Evolutionary conservation across 2,888 invertebrate genomes (phyloP).

Genomic region (Villa cingulata): DNA sequence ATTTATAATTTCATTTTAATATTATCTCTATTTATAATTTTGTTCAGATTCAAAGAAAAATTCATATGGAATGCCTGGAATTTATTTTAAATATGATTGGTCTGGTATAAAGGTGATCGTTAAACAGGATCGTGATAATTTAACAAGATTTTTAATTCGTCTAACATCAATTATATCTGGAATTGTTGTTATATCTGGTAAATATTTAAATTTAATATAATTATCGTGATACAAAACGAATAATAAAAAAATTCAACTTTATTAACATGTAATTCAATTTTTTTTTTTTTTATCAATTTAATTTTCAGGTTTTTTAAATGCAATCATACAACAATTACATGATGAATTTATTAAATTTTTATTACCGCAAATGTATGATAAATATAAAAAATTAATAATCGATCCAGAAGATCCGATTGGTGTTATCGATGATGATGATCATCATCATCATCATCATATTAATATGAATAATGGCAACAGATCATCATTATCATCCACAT

Average conservation of each 20-base stretch:
- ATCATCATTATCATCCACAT: too few relatives aligned
- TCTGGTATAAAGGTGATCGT: constrained; percentile 78
- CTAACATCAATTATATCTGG: constrained; percentile 87
- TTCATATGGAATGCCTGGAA: constrained; percentile 86
- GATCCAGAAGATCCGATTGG: not conserved
- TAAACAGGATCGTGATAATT: constrained; percentile 60
- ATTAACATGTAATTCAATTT: not conserved
- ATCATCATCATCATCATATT: too few relatives aligned
- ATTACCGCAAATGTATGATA: constrained; percentile 9
- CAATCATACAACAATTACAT: constrained; percentile 9
- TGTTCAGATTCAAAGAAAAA: constrained; percentile 47
- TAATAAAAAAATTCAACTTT: not conserved
- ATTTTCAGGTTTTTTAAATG: constrained; percentile 14
- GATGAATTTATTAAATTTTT: constrained; percentile 6
- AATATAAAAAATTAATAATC: not conserved
- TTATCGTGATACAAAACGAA: too few relatives aligned
- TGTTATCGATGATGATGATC: not conserved
- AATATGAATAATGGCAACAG: too few relatives aligned
- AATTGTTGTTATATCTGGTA: constrained; percentile 73
- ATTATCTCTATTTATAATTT: too few relatives aligned
- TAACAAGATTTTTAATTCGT: constrained; percentile 69
- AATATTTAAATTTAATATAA: not conserved
- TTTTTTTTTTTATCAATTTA: not conserved
- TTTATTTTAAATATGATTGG: constrained; percentile 91
- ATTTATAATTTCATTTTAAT: too few relatives aligned